phyloP scores from a whole-genome alignment of 2,888 invertebrate species.

The Ennomos fuscantarius region DNA sequence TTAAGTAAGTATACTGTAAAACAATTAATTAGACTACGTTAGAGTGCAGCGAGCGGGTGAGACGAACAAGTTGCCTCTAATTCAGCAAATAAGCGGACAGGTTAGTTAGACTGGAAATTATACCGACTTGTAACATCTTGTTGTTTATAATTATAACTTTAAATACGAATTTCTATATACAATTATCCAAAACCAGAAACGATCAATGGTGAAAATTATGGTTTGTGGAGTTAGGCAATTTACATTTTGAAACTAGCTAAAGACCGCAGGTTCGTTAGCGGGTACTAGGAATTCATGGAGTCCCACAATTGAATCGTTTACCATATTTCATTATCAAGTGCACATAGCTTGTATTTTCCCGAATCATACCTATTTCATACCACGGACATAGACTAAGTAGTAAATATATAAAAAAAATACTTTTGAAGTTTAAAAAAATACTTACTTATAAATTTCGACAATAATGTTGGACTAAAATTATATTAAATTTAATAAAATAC shows the following conservation, averaged over 20 bases:
- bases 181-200: no score
- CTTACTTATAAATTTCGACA: no score
- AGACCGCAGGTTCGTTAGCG: slow-evolving; percentile 33
- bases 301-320: slow-evolving; percentile 13
- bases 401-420: no score
- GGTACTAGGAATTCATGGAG: not conserved
- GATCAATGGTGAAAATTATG: slow-evolving; percentile 29
- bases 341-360: no score
- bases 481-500: no score
- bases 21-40: slow-evolving; percentile 45
- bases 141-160: no score
- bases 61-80: slow-evolving; percentile 54
- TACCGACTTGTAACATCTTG: slow-evolving; percentile 31
- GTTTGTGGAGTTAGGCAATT: slow-evolving; percentile 34
- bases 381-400: no score
- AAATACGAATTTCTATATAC: no score
- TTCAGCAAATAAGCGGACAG: slow-evolving; percentile 66
- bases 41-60: slow-evolving; percentile 24
- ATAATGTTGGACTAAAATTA: no score
- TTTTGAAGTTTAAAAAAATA: no score
- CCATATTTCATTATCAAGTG: not conserved
- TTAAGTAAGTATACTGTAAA: slow-evolving; percentile 39
- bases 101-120: slow-evolving; percentile 50
- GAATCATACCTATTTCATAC: no score
- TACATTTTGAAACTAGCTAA: slow-evolving; percentile 37